Conservation (phyloP, 2,797 vertebrate species). For the Leptatherina wallacei region DNA sequence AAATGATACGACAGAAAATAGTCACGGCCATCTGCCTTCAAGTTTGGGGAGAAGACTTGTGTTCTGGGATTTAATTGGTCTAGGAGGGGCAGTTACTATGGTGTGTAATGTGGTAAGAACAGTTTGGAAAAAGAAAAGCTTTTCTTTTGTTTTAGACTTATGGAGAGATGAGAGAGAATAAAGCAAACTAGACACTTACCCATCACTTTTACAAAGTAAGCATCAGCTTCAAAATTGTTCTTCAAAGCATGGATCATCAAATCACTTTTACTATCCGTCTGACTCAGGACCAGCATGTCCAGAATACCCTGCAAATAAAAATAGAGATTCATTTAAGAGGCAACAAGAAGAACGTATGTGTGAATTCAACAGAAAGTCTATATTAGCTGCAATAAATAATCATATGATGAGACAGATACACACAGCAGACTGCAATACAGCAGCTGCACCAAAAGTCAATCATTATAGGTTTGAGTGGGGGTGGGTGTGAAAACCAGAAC, state of each 20-base stretch:
- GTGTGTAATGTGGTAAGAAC: not conserved
- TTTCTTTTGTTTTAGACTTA: conserved; percentile 1
- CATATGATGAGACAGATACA: conserved; percentile 35
- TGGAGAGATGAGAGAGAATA: conserved; percentile 1
- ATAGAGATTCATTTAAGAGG: conserved; percentile 62
- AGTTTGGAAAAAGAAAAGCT: not conserved
- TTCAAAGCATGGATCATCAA: conserved; percentile 90
- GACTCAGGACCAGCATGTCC: conserved; percentile 93
- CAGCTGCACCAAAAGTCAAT: conserved; percentile 13
- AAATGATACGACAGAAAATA: conserved; percentile 43
- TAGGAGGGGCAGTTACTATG: conserved; percentile 12
- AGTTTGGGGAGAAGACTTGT: conserved; percentile 26
- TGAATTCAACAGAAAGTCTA: conserved; percentile 31
- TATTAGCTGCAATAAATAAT: conserved; percentile 43
- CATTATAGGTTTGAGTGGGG: conserved; percentile 3
- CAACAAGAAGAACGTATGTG: conserved; percentile 39
- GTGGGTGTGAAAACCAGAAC: not conserved
- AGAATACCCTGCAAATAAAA: conserved; percentile 90
- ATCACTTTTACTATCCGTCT: conserved; percentile 79
- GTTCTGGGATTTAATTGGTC: conserved; percentile 50
- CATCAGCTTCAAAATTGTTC: conserved; percentile 98
- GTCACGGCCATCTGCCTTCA: conserved; percentile 45
- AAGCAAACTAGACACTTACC: conserved; percentile 85
- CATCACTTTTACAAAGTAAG: conserved; percentile 98
- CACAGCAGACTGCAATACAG: conserved; percentile 20